Conservation (phyloP, 2,888 invertebrate species). For the Meiosimyza decipiens region DNA sequence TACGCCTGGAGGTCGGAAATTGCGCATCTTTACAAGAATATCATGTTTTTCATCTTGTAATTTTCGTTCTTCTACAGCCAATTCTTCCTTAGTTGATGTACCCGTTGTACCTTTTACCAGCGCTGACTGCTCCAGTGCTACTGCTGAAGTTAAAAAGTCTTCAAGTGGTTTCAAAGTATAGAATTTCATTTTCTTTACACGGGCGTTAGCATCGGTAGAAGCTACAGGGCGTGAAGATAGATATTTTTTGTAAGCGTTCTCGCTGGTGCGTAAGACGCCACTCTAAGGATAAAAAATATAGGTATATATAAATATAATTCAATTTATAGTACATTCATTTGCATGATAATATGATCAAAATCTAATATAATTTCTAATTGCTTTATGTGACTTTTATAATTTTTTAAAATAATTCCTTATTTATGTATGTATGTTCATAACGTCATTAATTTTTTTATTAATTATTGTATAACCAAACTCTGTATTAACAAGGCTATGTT, state of each 20-base stretch:
- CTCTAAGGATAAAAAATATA: slow-evolving; percentile 68
- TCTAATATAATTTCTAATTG: too few relatives aligned
- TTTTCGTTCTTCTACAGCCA: slow-evolving; percentile 56
- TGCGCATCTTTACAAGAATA: slow-evolving; percentile 61
- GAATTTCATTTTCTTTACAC: slow-evolving; percentile 84
- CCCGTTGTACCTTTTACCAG: slow-evolving; percentile 57
- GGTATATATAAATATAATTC: too few relatives aligned
- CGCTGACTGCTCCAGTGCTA: slow-evolving; percentile 66
- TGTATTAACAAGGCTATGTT: slow-evolving; percentile 25
- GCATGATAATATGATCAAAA: too few relatives aligned
- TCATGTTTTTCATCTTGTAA: slow-evolving; percentile 61
- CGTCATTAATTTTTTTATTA: too few relatives aligned
- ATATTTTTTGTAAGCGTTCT: slow-evolving; percentile 93
- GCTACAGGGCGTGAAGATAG: slow-evolving; percentile 87
- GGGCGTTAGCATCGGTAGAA: slow-evolving; percentile 87
- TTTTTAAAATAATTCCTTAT: too few relatives aligned
- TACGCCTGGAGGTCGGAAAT: slow-evolving; percentile 63
- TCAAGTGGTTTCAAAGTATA: slow-evolving; percentile 68
- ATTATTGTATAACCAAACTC: too few relatives aligned
- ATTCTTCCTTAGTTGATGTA: slow-evolving; percentile 69
- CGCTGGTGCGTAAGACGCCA: slow-evolving; percentile 78
- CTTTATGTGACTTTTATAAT: too few relatives aligned
- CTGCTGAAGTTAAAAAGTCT: slow-evolving; percentile 57
- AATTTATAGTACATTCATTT: too few relatives aligned
- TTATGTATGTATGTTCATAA: too few relatives aligned